Base-by-base conservation (phyloP, 2,113 vertebrate species). In the Psettodes erumei region DNA sequence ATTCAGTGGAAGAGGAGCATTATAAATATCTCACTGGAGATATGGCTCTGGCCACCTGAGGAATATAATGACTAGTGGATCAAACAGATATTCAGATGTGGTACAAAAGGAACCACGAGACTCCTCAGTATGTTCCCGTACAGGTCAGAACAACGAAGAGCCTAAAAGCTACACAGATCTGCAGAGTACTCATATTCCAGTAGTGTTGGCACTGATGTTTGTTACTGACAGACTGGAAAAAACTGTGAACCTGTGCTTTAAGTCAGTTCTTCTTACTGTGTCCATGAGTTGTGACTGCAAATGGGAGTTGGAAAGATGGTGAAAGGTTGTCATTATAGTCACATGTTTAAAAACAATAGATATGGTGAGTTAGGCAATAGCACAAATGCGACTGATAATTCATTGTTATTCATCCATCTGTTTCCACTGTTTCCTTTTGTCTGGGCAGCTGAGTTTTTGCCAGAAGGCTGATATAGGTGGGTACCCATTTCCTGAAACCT, bases 381-480 rank as follows among this genome's bases (percentile, higher is more conserved):
- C 6, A 5, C 6, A 5, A 19, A 43, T 19, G 19, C 16, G 6
- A 43, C 18, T n/a, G 43, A 45, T 21, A 47, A 21, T 21, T 47
- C 45, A 10, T 45, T 19, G 2, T 47, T n/a, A n/a, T n/a, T n/a
- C n/a, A 27, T 7, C 27, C 47, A 16, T 71, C 23, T 38, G 32
- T 28, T 38, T 21, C 38, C 7, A 18, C 51, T 10, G 51, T 6
- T 30, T 11, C 50, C 11, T 12, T 27, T 32, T 30, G 56, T 47
- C 40, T 32, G 51, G 19, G 19, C 32, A 40, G 43, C 55, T 48
- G 21, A 27, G 16, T 28, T 38, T 21, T 8, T 33, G 18, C 28
- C 60, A 28, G 60, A 47, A 21, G 71, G 48, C 38, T 63, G 58
- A 55, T 55, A 11, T n/a, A n/a, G 53, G 16, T 55, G 56, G 11